Base-by-base conservation (phyloP, 2,797 vertebrate species). In the Microchirus variegatus region DNA sequence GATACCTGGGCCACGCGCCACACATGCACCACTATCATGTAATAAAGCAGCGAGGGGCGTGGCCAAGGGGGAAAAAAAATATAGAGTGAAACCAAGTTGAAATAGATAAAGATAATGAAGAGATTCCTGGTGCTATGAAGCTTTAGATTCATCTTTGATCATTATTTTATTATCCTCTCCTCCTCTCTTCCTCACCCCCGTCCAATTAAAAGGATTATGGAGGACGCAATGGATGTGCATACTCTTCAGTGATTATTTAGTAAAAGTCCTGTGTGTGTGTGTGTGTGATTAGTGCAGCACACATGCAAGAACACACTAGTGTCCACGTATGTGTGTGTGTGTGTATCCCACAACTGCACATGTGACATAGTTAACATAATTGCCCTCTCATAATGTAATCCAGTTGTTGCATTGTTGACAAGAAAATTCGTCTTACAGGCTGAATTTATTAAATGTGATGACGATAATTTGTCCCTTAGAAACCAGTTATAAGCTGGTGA, bases 1-100 rank as follows among this genome's bases (percentile, higher is more conserved):
- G 78, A 88, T 75, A 83, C 72, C 42, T 45, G 15, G 19, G 10
- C 40, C 7, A 15, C 26, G 10, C 10, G 37, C 22, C 38, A 16
- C 53, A 22, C 41, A 35, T 9, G 4, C 44, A 47, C 53, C 9
- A 46, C 12, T 65, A 54, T 67, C 68, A 53, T 48, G 48, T 58
- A 63, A 63, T 54, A 55, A 48, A 48, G 19, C 19, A 22, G 46
- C 19, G 19, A 18, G 46, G 18, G 17, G 45, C 14, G 15, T 44
- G 1, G 17, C 43, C 4, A 17, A 1, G 43, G n/a, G n/a, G n/a
- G n/a, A n/a, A n/a, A 22, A 44, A 14, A 16, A 16, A 44, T 16
- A 10, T 17, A n/a, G 43, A 44, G 45, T 17, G 16, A 13, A 19
- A 22, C 17, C 11, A 19, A 47, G n/a, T 19, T 18, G 18, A 47